These are phyloP conservation scores for Muricea muricata DNA, from an alignment of 92 coral and sea anemone species.

Conservation along the genomic window DNA sequence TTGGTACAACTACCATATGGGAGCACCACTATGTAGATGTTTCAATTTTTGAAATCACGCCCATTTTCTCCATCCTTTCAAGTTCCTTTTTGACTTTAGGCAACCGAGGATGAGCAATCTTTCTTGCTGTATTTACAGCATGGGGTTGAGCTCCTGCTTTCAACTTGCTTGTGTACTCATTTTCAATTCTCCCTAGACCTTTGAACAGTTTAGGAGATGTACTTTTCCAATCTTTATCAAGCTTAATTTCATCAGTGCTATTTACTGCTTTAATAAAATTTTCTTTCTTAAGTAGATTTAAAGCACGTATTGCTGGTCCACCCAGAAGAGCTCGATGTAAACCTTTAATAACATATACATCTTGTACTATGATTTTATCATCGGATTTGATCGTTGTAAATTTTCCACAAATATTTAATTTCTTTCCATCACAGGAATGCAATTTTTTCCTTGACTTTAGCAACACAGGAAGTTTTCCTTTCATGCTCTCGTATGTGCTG, in stretches of 20 bases:
- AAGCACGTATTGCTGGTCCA: slow-evolving; percentile 8
- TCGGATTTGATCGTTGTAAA: neutral
- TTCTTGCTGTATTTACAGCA: slow-evolving; percentile 4
- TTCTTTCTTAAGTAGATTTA: slow-evolving; percentile 1
- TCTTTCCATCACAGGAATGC: slow-evolving; percentile 14
- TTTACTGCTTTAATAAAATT: neutral
- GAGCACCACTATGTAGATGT: slow-evolving; percentile 22
- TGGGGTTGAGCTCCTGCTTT: slow-evolving; percentile 7
- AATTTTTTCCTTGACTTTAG: slow-evolving; percentile 5
- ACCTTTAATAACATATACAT: slow-evolving; percentile 24
- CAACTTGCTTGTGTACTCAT: slow-evolving; percentile 15
- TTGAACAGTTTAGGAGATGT: slow-evolving; percentile 15
- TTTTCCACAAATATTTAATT: slow-evolving; percentile 2
- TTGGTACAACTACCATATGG: slow-evolving; percentile 33
- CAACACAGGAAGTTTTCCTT: neutral
- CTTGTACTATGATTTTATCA: neutral
- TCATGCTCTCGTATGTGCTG: neutral
- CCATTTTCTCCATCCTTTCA: slow-evolving; percentile 18
- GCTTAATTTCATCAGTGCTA: neutral
- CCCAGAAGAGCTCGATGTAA: slow-evolving; percentile 22
- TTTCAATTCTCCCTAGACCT: slow-evolving; percentile 18
- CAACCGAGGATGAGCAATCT: slow-evolving; percentile 12
- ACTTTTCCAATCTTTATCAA: neutral
- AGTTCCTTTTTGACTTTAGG: slow-evolving; percentile 1
- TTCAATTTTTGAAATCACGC: slow-evolving; percentile 25